Conservation (phyloP, 1,140 invertebrate species). For the Periplaneta americana region DNA sequence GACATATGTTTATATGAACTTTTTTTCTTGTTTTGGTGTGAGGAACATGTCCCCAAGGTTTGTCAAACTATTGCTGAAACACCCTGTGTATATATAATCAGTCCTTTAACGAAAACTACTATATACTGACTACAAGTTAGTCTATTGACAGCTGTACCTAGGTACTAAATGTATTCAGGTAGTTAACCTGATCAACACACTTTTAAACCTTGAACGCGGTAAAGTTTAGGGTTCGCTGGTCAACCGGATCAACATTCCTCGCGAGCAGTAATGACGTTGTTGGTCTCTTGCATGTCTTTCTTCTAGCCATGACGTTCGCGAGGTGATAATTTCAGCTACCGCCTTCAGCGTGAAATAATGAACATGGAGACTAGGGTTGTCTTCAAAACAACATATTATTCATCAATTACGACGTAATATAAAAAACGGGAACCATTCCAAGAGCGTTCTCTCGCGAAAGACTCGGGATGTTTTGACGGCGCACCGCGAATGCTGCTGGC, state of each 20-base stretch:
- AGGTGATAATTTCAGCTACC: neutral
- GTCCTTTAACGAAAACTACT: no score
- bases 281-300: neutral
- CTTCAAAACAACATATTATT: neutral
- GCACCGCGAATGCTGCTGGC: neutral
- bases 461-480: neutral
- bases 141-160: no score
- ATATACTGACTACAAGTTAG: no score
- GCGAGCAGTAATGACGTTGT: neutral
- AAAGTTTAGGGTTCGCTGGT: neutral
- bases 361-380: neutral
- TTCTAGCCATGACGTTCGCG: neutral
- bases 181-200: neutral
- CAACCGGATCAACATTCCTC: neutral
- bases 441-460: neutral
- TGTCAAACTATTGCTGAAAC: no score
- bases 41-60: no score
- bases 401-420: neutral
- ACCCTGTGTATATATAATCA: no score
- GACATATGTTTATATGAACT: no score
- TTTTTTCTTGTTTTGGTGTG: no score
- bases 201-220: neutral
- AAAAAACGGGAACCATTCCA: neutral
- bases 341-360: neutral
- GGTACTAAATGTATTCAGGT: no score